Percentiles rank a stretch among this genome's conserved stretches.
phyloP scores from a whole-genome alignment of 2,888 invertebrate species.

The Drosophila hamatofila region DNA sequence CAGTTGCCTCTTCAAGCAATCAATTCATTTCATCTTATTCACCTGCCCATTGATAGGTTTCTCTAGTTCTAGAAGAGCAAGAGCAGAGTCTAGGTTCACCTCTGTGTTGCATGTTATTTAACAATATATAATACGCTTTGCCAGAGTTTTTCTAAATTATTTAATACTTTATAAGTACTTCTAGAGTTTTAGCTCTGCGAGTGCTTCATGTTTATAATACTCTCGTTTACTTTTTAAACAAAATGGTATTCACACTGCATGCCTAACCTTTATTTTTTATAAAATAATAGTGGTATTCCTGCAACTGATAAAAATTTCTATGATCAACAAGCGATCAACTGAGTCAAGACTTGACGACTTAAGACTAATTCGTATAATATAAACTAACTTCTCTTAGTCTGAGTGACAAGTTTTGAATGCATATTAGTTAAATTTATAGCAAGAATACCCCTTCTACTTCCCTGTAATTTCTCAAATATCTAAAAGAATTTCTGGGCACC shows the following conservation, averaged over 20 bases:
- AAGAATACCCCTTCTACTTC: background rate
- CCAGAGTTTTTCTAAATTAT: background rate
- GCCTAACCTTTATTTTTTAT: background rate
- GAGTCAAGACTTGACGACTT: background rate
- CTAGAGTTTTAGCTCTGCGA: background rate
- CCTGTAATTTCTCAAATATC: constrained; percentile 40
- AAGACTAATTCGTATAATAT: background rate
- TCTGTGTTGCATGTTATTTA: background rate
- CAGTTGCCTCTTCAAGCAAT: background rate
- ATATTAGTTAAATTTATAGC: background rate
- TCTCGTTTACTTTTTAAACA: background rate
- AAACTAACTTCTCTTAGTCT: constrained; percentile 2
- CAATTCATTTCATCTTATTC: background rate
- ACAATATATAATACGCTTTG: background rate
- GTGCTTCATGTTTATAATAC: background rate
- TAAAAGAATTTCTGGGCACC: constrained; percentile 39
- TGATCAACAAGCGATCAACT: background rate
- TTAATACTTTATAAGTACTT: background rate
- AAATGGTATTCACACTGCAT: constrained; percentile 17
- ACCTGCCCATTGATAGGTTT: background rate
- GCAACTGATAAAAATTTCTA: background rate
- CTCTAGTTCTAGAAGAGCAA: no score
- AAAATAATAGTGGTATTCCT: constrained; percentile 3
- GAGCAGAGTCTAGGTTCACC: background rate
- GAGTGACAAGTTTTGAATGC: background rate